Evolutionary conservation across 64 coral and sea anemone genomes (phyloP), one percentile per base, ranked within the genome.

Genomic region (Montipora sp.): DNA sequence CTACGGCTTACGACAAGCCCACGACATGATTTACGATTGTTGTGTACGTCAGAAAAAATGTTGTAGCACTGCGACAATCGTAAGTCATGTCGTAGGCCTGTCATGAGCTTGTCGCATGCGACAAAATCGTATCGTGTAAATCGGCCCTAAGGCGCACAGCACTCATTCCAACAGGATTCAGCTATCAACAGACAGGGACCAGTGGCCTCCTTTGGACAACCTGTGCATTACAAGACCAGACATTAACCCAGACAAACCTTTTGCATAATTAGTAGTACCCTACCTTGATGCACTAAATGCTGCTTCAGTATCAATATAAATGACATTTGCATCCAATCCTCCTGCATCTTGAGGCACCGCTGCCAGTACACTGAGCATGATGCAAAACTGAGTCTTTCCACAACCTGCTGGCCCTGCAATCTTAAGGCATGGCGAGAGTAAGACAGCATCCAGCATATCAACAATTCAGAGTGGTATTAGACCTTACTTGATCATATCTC

Each of bases 311-410:
- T 98, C 96, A 87, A 98, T 98, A 68, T 98, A 98, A n/a, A 98
- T 98, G 5, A 98, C 93, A 87, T 79, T 92, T 9, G 80, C 93
- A 72, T 90, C 82, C 27, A 98, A 57, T 21, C 96, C 96, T 59
- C 93, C 93, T 59, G 48, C 80, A 55, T 90, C 75, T 16, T 51
- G 4, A 12, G 96, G 85, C 45, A 98, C 55, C 7, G 90, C 92
- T 89, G 93, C 96, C 80, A 98, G 59, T 51, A 98, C 89, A 71
- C 93, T 95, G 3, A 98, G 78, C 93, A 98, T 95, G 43, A 98
- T 98, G 80, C 96, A 95, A 74, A 98, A 98, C 86, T 98, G 96
- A 63, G 96, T 98, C 72, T 98, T 98, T 6, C 96, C 96, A 90
- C 93, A 98, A 24, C 96, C 96, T 47, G 96, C 85, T 58, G 96